Evolutionary conservation across 2,888 invertebrate genomes (phyloP).

Genomic region (Ceriagrion tenellum): DNA sequence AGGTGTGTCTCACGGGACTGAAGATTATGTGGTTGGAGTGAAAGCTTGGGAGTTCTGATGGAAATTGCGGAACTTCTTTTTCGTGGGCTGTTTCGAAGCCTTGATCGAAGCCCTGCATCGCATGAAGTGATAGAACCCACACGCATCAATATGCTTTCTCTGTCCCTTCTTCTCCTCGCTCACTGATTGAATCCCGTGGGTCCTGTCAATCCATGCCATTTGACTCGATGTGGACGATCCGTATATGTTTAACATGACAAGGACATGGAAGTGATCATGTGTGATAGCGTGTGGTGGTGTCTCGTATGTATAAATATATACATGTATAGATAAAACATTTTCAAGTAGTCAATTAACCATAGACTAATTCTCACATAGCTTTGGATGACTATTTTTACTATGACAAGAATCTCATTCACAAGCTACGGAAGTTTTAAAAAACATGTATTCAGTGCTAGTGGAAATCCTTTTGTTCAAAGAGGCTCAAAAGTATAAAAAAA

Average conservation of each 20-base stretch:
- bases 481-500: constrained; percentile 42
- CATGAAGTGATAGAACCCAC: not conserved
- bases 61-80: not conserved
- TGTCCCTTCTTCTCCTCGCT: not conserved
- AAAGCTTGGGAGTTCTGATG: not conserved
- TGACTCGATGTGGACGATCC: not conserved
- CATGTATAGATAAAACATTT: constrained; percentile 36
- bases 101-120: not conserved
- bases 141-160: not conserved
- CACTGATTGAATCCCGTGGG: not conserved
- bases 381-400: constrained; percentile 64
- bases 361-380: constrained; percentile 65
- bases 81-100: not conserved
- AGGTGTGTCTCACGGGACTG: not conserved
- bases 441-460: constrained; percentile 52
- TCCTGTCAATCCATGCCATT: not conserved
- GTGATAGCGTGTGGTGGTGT: constrained; percentile 56
- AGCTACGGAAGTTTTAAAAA: constrained; percentile 56
- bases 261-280: constrained; percentile 61
- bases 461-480: constrained; percentile 52
- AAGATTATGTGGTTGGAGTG: not conserved
- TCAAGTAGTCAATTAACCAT: constrained; percentile 65
- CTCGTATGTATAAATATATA: constrained; percentile 57
- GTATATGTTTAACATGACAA: not conserved
- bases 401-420: constrained; percentile 61